Evolutionary conservation across 2,888 invertebrate genomes (phyloP).

Genomic region (Drosophila aldrichi): DNA sequence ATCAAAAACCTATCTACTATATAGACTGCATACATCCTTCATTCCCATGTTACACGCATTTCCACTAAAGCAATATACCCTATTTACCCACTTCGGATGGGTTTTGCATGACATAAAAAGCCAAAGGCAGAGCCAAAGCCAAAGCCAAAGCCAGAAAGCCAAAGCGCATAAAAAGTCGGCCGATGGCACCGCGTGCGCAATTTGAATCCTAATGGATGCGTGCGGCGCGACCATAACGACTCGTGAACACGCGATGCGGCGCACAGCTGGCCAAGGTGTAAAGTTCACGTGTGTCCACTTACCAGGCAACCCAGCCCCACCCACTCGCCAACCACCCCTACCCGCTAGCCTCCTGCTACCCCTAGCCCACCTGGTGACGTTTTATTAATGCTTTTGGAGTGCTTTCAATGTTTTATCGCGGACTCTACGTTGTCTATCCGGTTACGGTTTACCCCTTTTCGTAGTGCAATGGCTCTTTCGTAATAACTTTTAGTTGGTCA

Average conservation of each 20-base stretch:
- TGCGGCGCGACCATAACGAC: constrained; percentile 73
- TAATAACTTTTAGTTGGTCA: constrained; percentile 74
- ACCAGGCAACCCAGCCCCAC: constrained; percentile 48
- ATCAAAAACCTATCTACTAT: neutral
- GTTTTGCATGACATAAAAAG: constrained; percentile 14
- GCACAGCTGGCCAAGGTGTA: constrained; percentile 82
- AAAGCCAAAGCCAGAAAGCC: constrained; percentile 57
- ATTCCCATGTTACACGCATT: neutral
- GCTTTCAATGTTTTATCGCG: constrained; percentile 78
- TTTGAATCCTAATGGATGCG: constrained; percentile 82
- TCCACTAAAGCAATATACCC: neutral
- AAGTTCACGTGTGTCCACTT: constrained; percentile 83
- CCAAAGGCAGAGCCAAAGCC: constrained; percentile 38
- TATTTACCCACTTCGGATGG: neutral
- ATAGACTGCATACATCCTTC: no score
- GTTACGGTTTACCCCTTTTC: constrained; percentile 48
- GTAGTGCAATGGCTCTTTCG: constrained; percentile 66
- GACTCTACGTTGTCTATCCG: constrained; percentile 58
- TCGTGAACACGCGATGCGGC: constrained; percentile 71
- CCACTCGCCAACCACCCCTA: neutral
- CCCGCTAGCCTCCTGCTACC: neutral
- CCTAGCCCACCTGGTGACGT: constrained; percentile 39
- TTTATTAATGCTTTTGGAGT: constrained; percentile 81
- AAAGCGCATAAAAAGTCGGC: constrained; percentile 66
- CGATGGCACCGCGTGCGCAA: constrained; percentile 65